Percentiles rank a stretch among this genome's conserved stretches.
phyloP scores from a whole-genome alignment of 2,113 vertebrate species.

The Hyperoodon ampullatus region DNA sequence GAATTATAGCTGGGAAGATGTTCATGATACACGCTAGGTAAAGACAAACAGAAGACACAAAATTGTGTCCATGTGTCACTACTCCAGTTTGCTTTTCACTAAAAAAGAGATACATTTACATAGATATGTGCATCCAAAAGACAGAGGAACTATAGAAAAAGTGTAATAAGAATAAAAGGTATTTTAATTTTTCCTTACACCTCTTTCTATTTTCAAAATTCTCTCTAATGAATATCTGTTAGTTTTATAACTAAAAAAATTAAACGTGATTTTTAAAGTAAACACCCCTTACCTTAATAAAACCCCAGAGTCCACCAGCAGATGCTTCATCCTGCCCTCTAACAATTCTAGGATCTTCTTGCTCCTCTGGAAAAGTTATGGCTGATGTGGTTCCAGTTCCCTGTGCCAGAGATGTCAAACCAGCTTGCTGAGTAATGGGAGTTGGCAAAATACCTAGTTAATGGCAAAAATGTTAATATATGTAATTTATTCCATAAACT shows the following conservation, averaged over 20 bases:
- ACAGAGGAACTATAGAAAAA: neutral
- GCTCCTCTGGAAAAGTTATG: constrained; percentile 96
- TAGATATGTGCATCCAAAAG: neutral
- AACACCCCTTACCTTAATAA: constrained; percentile 91
- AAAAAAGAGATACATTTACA: neutral
- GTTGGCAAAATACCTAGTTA: constrained; percentile 85
- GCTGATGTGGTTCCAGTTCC: constrained; percentile 86
- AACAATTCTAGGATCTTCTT: constrained; percentile 88
- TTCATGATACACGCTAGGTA: neutral
- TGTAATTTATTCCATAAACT: constrained; percentile 32
- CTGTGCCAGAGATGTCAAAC: constrained; percentile 80
- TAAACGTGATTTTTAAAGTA: neutral
- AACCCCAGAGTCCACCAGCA: constrained; percentile 94
- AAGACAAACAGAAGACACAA: neutral
- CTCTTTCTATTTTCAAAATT: constrained; percentile 43
- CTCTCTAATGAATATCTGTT: neutral
- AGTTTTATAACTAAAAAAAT: constrained; percentile 9
- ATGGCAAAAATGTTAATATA: constrained; percentile 34
- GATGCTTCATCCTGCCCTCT: constrained; percentile 69
- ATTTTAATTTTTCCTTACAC: neutral
- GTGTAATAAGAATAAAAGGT: neutral
- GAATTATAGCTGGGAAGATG: neutral
- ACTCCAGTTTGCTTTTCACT: neutral
- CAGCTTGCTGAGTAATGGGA: constrained; percentile 89
- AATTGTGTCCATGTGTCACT: neutral